A percentile compares a stretch with the other conserved stretches of the same genome.
These are phyloP conservation scores for Erpornis zantholeuca DNA, from an alignment of 2,113 vertebrate species.

Conservation along the genomic window DNA sequence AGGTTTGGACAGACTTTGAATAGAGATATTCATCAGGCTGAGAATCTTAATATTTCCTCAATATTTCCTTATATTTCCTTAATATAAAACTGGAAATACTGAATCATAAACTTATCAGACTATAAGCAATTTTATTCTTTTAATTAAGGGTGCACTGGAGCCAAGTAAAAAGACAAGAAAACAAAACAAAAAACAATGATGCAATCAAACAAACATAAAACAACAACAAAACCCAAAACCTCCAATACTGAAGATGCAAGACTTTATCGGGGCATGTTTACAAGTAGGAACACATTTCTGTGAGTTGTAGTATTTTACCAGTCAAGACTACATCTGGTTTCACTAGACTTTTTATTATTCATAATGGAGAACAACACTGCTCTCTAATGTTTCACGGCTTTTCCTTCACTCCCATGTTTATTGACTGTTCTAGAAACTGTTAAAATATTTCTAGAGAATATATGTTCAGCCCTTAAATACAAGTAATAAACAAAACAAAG, in stretches of 20 bases:
- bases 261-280: not conserved
- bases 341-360: not conserved
- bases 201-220: not conserved
- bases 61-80: no score
- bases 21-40: not conserved
- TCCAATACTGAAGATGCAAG: not conserved
- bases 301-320: not conserved
- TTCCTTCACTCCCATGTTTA: not conserved
- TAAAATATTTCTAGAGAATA: not conserved
- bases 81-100: not conserved
- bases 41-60: not conserved
- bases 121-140: not conserved
- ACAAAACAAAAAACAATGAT: not conserved
- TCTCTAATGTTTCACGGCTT: not conserved
- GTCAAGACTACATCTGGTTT: not conserved
- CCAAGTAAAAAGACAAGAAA: not conserved
- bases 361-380: not conserved
- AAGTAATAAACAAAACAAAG: not conserved
- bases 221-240: not conserved
- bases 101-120: not conserved
- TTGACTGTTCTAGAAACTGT: not conserved
- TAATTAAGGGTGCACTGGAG: not conserved
- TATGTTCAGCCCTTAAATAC: not conserved
- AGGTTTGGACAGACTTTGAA: not conserved
- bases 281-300: not conserved